These are phyloP conservation scores for Oceanodroma leucorhoa DNA, from an alignment of 2,797 vertebrate species.

Conservation along the genomic window DNA sequence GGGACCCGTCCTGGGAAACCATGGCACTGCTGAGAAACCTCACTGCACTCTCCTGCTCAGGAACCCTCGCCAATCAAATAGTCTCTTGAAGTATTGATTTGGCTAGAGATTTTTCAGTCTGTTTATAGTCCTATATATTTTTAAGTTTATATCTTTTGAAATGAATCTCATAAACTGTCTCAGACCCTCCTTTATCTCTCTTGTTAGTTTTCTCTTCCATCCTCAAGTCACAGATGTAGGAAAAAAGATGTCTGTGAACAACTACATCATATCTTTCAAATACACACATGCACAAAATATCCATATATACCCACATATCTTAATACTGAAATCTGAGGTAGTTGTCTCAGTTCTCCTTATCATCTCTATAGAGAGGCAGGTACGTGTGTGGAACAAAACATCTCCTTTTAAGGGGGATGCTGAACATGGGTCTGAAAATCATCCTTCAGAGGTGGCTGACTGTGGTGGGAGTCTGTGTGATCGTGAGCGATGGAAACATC, in stretches of 20 bases:
- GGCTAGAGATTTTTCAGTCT: neutral
- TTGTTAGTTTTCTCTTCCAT: neutral
- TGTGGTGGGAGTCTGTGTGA: rapidly evolving
- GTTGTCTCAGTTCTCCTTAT: neutral
- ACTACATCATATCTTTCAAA: neutral
- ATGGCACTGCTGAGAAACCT: neutral
- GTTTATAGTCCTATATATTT: neutral
- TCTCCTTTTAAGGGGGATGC: neutral
- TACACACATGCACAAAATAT: rapidly evolving
- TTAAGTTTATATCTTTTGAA: neutral
- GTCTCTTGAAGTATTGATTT: neutral
- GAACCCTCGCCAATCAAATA: neutral
- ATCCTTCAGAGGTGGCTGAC: neutral
- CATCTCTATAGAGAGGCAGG: neutral
- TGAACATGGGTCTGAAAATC: neutral
- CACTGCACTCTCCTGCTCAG: neutral
- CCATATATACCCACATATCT: neutral
- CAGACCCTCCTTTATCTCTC: neutral
- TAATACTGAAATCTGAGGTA: neutral
- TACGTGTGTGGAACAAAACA: neutral
- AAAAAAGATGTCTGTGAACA: neutral
- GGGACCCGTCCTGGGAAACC: neutral
- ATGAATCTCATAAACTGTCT: neutral
- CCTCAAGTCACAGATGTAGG: neutral
- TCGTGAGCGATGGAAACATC: rapidly evolving